Base-by-base conservation (phyloP, 2,888 invertebrate genomes). In the Mesopsocus fuscifrons region DNA sequence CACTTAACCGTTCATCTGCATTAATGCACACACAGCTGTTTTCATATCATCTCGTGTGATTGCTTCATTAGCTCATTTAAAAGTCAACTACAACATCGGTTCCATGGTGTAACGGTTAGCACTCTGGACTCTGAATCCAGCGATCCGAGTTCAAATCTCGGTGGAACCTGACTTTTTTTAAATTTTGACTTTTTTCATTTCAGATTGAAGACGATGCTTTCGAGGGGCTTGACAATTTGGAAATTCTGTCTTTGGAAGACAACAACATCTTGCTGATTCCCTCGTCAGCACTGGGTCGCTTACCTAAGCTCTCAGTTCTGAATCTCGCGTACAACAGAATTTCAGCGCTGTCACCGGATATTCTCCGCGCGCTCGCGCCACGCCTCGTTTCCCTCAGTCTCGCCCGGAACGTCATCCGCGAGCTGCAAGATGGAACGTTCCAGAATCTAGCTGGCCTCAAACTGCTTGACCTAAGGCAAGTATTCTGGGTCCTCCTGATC, bases 121-220 rank as follows among this genome's bases (percentile, higher is more conserved):
- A n/a, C n/a, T n/a, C n/a, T n/a, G n/a, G n/a, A n/a, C n/a, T n/a
- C n/a, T n/a, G n/a, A n/a, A n/a, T n/a, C n/a, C n/a, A n/a, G n/a
- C n/a, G n/a, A n/a, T n/a, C n/a, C n/a, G n/a, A n/a, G n/a, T n/a
- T n/a, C n/a, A n/a, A n/a, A n/a, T n/a, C n/a, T n/a, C n/a, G n/a
- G n/a, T n/a, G n/a, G n/a, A n/a, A n/a, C n/a, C n/a, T n/a, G n/a
- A n/a, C n/a, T n/a, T n/a, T n/a, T n/a, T n/a, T n/a, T n/a, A n/a
- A n/a, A n/a, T n/a, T n/a, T n/a, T n/a, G n/a, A n/a, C n/a, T n/a
- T n/a, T n/a, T 42, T 30, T 43, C 34, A 43, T 63, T 63, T 34
- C 62, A 85, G 85, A 77, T 89, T 46, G 87, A 88, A 63, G 85
- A 85, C 52, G 83, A 84, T 49, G 81, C 84, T 0, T 79, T 89